Evolutionary conservation across 2,113 vertebrate genomes (phyloP), one percentile per base, ranked within the genome.

Genomic region (Eira barbara): DNA sequence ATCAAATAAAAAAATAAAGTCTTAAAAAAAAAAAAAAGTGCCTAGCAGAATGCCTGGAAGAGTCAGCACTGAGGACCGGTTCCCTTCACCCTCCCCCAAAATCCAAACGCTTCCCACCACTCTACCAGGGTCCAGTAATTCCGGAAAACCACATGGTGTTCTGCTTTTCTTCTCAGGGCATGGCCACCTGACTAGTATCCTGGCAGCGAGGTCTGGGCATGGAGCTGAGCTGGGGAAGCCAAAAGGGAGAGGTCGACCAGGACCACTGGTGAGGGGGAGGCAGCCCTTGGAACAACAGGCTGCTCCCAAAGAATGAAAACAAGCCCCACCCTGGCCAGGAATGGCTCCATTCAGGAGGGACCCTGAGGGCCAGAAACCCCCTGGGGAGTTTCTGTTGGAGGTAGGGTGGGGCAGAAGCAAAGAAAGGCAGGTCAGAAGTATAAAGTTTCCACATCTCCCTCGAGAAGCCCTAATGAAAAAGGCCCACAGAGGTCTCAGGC

Each of bases 291-390:
- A 95, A 96, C 97, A 98, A 98, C 97, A 98, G 98, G 93, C 83
- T 76, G 98, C 98, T 98, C 96, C 96, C 94, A 91, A 87, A 94
- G 97, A 94, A 95, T 59, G 97, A 98, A 98, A 98, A 98, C 97
- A 98, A 98, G 98, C 97, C 87, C 98, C 97, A 97, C 96, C 95
- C 97, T 89, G 96, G 96, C 78, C 86, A 84, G 97, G 97, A 96
- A 97, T 97, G 98, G 97, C 42, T 97, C 97, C 96, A 98, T 97
- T 96, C 96, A 98, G 96, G 96, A 97, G 97, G 97, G 95, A 97
- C 97, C 98, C 98, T 90, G 96, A 98, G 97, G 96, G 98, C 98
- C 96, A 98, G 98, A 98, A 96, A 94, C 93, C 95, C 91, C 97
- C 95, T 89, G 74, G 94, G 94, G 97, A 74, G 97, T 97, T 98